phyloP scores from a whole-genome alignment of 1,140 invertebrate genomes.

The Forficula auricularia region DNA sequence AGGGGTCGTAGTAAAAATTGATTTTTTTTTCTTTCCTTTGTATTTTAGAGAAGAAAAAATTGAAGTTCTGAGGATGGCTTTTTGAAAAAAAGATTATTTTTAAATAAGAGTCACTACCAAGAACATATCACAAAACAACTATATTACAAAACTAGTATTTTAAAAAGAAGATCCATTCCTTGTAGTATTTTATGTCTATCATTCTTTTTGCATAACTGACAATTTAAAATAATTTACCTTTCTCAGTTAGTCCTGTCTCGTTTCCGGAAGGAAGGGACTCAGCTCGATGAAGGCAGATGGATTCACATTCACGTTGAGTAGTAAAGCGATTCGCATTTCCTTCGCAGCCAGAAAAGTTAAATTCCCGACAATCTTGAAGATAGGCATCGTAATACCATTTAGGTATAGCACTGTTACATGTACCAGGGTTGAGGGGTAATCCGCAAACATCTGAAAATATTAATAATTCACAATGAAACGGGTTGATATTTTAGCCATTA shows the following conservation, averaged over 20 bases:
- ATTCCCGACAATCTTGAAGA: conserved; percentile 40
- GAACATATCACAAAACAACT: background rate
- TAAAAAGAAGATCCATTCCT: background rate
- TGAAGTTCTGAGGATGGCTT: background rate
- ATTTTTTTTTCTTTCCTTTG: too few species aligned
- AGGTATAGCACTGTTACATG: conserved; percentile 38
- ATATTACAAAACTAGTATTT: background rate
- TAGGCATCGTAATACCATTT: conserved; percentile 51
- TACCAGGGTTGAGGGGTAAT: conserved; percentile 40
- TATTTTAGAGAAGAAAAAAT: too few species aligned
- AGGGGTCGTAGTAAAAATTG: too few species aligned
- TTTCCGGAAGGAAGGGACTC: conserved; percentile 28
- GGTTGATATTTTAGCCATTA: too few species aligned
- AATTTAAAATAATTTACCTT: conserved; percentile 15
- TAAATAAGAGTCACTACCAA: background rate
- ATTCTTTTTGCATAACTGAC: background rate
- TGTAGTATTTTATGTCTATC: background rate
- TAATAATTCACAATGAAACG: too few species aligned
- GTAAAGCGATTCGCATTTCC: conserved; percentile 74
- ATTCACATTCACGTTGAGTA: conserved; percentile 46
- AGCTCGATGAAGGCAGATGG: conserved; percentile 36
- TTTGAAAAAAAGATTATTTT: background rate
- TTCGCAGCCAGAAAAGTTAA: conserved; percentile 67
- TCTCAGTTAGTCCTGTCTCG: conserved; percentile 22
- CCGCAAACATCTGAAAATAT: conserved; percentile 41